Evolutionary conservation across 2,888 invertebrate species (phyloP), one percentile per base, ranked within the genome.

Genomic region (Bellardia bayeri): DNA sequence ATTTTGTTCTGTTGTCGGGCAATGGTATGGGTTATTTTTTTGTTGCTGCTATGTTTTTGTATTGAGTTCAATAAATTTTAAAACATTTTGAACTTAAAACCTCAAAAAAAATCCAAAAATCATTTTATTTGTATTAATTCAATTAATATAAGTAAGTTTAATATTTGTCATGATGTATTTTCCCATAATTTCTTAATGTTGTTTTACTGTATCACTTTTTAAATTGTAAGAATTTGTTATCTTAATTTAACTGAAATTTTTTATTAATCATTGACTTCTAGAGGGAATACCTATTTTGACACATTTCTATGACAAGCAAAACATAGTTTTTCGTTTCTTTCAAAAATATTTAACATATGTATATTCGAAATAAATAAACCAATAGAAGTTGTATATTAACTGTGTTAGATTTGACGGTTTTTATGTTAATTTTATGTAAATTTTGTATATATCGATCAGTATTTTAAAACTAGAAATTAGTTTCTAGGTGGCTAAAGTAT

Each of bases 91-190:
- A 71, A 71, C 42, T 11, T 8, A 79, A 71, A 68, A 45, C 7
- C 5, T 23, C 56, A 49, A 51, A n/a, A 42, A 54, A 63, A 54
- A 58, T 7, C 63, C 49, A 6, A 49, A 63, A 45, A 71, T 23
- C 4, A 23, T 37, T 74, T 74, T 68, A 3, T 58, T 61, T 42
- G 30, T 78, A 76, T 66, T 23, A 76, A 83, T 75, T 79, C 23
- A 79, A 51, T 72, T 69, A 64, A 63, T 72, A 40, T n/a, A 56
- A n/a, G 9, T 30, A 56, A 61, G 37, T 58, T 54, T 13, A 30
- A 64, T 58, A 79, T 84, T 82, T 87, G 84, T 85, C 87, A 87
- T 64, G 6, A 63, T 82, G 84, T 85, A 61, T 80, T 87, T 85
- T 58, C 87, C 87, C 82, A 66, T 49, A 72, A 68, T 66, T 58